Base-by-base conservation (phyloP, 2,888 invertebrate genomes). In the Hololepta plana region DNA sequence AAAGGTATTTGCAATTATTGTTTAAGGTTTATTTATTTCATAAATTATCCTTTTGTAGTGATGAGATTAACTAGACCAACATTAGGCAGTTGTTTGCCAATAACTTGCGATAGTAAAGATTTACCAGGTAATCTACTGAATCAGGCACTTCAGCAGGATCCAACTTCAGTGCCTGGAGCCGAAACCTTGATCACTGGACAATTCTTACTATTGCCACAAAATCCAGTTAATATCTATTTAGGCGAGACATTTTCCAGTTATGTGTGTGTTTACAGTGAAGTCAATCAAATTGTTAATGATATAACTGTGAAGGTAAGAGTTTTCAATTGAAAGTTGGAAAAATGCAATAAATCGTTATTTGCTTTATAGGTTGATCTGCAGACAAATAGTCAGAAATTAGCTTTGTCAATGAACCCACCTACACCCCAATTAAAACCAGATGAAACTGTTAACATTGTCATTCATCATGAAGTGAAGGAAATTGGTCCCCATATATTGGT, bases 401-500 rank as follows among this genome's bases (percentile, higher is more conserved):
- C 77, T 26, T 57, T 96, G 31, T 72, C 82, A 4, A 73, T 76
- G 38, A 67, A 71, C 38, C 55, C 60, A 4, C 53, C 65, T 2
- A 64, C 70, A 4, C 58, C 64, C 1, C 59, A 65, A 40, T 51
- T 74, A 26, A 62, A 62, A 41, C 75, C 87, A 1, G 81, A 85
- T 42, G 74, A 80, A 46, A 91, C 87, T 7, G 65, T 93, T 9
- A 90, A 93, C 57, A 81, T 91, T 57, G 85, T 96, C 16, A 90
- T 96, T 45, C 84, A 90, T 46, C 93, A 98, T 59, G 96, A 98
- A 67, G 93, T 98, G n/a, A 96, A 95, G 57, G 96, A 98, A 60
- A 75, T 91, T 39, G 96, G 96, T 20, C 87, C 90, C 23, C 96
- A 98, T 49, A 93, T 96, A 47, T 60, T 98, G 38, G 90, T 95